These are phyloP conservation scores for Nyleta sp. DNA, from an alignment of 2,888 invertebrate species.

Conservation along the genomic window DNA sequence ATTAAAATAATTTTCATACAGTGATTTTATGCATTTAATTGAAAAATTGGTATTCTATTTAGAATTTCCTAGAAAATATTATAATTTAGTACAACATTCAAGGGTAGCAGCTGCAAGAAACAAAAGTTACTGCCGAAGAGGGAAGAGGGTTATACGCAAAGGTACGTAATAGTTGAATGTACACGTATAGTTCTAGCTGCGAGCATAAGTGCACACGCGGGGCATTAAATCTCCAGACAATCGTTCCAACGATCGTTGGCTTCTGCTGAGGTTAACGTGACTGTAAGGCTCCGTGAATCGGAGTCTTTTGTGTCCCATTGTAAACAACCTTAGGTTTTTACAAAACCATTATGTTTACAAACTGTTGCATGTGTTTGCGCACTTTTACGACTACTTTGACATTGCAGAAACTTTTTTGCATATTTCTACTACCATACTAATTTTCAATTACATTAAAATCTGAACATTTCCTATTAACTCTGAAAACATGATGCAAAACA, in stretches of 20 bases:
- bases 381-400: not conserved
- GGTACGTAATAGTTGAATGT: conserved; percentile 11
- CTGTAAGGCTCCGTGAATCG: conserved; percentile 20
- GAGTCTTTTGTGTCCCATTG: conserved; percentile 19
- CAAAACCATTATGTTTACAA: conserved; percentile 28
- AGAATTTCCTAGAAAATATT: not conserved
- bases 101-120: conserved; percentile 29
- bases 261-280: conserved; percentile 41
- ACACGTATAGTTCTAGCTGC: conserved; percentile 30
- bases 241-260: conserved; percentile 67
- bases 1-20: conserved; percentile 2
- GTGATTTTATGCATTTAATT: too few relatives aligned
- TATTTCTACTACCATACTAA: too few relatives aligned
- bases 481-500: too few relatives aligned
- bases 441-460: too few relatives aligned
- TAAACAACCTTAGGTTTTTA: conserved; percentile 17
- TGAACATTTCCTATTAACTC: too few relatives aligned
- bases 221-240: conserved; percentile 69
- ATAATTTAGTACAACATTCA: conserved; percentile 9
- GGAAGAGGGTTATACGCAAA: conserved; percentile 6
- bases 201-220: conserved; percentile 46
- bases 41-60: not conserved
- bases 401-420: too few relatives aligned
- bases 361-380: conserved; percentile 4
- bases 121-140: conserved; percentile 21